Evolutionary conservation across 2,888 invertebrate species (phyloP), one percentile per base, ranked within the genome.

Genomic region (Hydriomena furcata): DNA sequence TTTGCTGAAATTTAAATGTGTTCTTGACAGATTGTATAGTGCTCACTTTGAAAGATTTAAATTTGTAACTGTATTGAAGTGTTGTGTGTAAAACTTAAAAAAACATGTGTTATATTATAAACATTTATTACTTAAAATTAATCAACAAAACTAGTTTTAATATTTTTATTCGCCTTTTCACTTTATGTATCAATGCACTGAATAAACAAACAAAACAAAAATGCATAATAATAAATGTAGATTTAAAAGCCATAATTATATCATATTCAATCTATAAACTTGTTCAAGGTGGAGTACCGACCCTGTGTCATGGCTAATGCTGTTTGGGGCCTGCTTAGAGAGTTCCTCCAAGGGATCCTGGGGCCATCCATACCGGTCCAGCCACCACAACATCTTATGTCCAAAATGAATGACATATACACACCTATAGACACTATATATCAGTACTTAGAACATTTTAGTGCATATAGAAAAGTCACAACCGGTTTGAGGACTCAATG

Each of bases 371-470:
- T 96, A 0, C 92, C 94, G 0, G 94, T 94, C 55, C 92, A 94
- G 53, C 94, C 95, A 0, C 95, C 97, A 4, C 92, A 94, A 62
- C 95, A 94, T 71, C 86, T 95, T 0, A 87, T 94, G 72, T 93
- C 92, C 63, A 92, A 94, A 56, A 94, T 96, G 94, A 96, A 95
- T 71, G 96, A 96, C 40, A 92, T 95, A 44, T 98, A 97, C 81
- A 95, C 95, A 20, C 97, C 98, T 0, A 94, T 97, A 63, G 98
- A 98, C 77, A 98, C 98, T 0, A 94, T 98, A 55, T 96, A 97
- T 65, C 98, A 98, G 76, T 98, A 98, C 77, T 91, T 98, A 71
- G 98, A 98, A 83, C 97, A 98, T 74, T 98, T 98, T 76, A 95
- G 95, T 55, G 94, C 95, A 46, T 97, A 96, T 68, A 92, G 97